Evolutionary conservation across 2,113 vertebrate genomes (phyloP).

Genomic region (Salvelinus sp.): DNA sequence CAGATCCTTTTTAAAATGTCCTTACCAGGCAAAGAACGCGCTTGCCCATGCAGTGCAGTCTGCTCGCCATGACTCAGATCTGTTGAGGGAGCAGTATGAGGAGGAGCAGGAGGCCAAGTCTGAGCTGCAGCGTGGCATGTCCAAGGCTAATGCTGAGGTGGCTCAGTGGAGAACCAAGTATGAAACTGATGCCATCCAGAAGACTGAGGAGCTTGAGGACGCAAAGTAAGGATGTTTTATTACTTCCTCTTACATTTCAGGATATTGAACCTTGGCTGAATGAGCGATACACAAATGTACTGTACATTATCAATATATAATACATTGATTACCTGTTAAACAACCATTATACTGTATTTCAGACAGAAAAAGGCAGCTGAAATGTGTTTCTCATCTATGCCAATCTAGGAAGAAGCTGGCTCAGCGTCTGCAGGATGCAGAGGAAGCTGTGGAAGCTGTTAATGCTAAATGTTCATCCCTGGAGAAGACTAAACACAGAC

Average conservation of each 20-base stretch:
- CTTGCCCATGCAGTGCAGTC: slow-evolving; percentile 77
- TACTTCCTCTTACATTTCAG: not conserved
- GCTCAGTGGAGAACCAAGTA: slow-evolving; percentile 76
- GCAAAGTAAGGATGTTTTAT: slow-evolving; percentile 59
- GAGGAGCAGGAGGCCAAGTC: slow-evolving; percentile 64
- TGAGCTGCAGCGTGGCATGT: slow-evolving; percentile 73
- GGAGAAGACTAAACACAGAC: slow-evolving; percentile 64
- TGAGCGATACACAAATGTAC: not conserved
- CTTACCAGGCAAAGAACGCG: slow-evolving; percentile 47
- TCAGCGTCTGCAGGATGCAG: slow-evolving; percentile 44
- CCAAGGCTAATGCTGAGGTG: slow-evolving; percentile 79
- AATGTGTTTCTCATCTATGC: not conserved
- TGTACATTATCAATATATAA: not conserved
- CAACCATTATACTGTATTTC: not conserved
- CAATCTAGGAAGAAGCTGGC: slow-evolving; percentile 29
- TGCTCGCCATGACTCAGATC: slow-evolving; percentile 73
- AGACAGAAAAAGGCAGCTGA: not conserved
- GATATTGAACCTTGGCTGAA: not conserved
- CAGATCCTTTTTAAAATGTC: not conserved
- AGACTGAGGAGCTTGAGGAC: slow-evolving; percentile 70
- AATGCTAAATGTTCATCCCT: slow-evolving; percentile 47
- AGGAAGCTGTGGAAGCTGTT: slow-evolving; percentile 44
- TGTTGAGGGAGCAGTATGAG: slow-evolving; percentile 71
- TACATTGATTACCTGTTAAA: not conserved
- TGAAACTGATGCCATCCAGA: slow-evolving; percentile 64